Evolutionary conservation across 2,113 vertebrate species (phyloP).

Genomic region (Passerina amoena): DNA sequence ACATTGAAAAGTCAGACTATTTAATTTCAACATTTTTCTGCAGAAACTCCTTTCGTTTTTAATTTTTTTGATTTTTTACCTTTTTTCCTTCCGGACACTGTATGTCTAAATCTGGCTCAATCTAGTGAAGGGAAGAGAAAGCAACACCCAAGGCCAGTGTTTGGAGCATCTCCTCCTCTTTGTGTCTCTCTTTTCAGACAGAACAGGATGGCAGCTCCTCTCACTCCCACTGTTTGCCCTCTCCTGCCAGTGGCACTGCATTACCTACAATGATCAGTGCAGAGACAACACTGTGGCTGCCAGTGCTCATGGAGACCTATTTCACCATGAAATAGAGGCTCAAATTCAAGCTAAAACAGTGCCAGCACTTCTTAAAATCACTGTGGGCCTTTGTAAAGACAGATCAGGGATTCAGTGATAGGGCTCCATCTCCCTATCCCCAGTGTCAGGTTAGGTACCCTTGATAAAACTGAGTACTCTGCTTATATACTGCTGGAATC

Average conservation of each 20-base stretch:
- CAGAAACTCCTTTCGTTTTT: background rate
- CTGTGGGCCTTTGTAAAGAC: background rate
- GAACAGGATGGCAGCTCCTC: background rate
- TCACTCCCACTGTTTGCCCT: background rate
- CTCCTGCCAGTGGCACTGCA: background rate
- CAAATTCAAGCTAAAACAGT: background rate
- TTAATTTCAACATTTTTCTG: background rate
- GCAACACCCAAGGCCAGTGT: fast-evolving
- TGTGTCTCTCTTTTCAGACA: background rate
- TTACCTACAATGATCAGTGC: fast-evolving
- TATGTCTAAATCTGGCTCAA: background rate
- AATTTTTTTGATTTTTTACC: fast-evolving
- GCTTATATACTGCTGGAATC: background rate
- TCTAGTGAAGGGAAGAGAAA: background rate
- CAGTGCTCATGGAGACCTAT: background rate
- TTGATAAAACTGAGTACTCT: background rate
- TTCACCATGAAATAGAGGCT: background rate
- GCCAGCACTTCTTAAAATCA: background rate
- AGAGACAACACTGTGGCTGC: background rate
- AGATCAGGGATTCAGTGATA: background rate
- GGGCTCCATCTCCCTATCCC: background rate
- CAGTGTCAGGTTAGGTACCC: background rate
- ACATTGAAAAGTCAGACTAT: background rate
- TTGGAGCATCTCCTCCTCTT: background rate
- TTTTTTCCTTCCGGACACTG: fast-evolving